These are phyloP conservation scores for Bradypodion ventrale DNA, from an alignment of 2,797 vertebrate genomes.

Conservation along the genomic window DNA sequence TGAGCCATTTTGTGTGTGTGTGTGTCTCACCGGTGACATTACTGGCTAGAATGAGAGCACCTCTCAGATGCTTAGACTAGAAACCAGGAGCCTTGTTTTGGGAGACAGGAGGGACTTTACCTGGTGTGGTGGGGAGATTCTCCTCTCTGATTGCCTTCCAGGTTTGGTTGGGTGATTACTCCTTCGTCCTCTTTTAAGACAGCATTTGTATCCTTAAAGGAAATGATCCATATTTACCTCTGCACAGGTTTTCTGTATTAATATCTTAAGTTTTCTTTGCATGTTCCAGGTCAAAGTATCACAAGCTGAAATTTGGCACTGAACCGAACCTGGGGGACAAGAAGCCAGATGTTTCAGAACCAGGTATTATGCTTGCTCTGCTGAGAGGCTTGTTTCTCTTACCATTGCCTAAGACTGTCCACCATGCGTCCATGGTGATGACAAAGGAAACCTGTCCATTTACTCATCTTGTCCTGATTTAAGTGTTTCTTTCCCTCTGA, in stretches of 20 bases:
- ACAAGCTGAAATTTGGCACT: constrained; percentile 89
- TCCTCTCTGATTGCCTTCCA: background rate
- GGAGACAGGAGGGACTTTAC: background rate
- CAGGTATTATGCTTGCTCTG: constrained; percentile 68
- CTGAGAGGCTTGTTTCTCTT: background rate
- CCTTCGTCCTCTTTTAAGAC: accelerated
- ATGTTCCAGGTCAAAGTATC: constrained; percentile 84
- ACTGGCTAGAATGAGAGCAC: no score
- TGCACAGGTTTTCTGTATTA: background rate
- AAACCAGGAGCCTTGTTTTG: background rate
- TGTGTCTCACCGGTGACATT: background rate
- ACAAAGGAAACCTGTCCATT: background rate
- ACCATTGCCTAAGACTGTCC: no score
- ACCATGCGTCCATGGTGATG: background rate
- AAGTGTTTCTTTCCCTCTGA: background rate
- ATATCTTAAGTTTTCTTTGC: background rate
- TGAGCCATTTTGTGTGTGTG: constrained; percentile 40
- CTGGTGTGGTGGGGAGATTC: background rate
- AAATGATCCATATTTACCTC: background rate
- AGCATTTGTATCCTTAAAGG: background rate
- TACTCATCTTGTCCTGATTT: background rate
- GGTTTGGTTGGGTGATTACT: background rate
- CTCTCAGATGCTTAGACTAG: background rate
- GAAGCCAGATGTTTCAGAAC: constrained; percentile 83
- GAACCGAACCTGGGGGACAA: constrained; percentile 87